A percentile compares a stretch with the other conserved stretches of the same genome.
Conservation (phyloP, 2,888 invertebrate species). For the Agrochola macilenta region DNA sequence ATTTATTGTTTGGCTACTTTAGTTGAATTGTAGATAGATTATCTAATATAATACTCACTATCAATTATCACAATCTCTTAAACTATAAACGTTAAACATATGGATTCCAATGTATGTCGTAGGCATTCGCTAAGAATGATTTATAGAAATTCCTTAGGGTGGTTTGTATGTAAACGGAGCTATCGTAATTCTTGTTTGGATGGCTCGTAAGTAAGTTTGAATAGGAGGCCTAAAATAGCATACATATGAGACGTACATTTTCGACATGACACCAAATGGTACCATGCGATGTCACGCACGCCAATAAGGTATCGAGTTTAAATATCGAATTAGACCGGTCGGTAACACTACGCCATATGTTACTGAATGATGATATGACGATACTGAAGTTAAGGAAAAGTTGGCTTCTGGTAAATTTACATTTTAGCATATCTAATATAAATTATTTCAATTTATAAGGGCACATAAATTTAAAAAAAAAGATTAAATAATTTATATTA, state of each 20-base stretch:
- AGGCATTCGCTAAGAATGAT: not conserved
- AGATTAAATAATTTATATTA: too few relatives aligned
- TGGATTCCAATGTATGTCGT: not conserved
- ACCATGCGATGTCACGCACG: constrained; percentile 52
- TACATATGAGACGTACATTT: constrained; percentile 44
- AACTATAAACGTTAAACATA: not conserved
- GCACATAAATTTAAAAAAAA: too few relatives aligned
- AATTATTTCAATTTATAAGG: too few relatives aligned
- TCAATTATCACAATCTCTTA: constrained; percentile 4
- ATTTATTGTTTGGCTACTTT: constrained; percentile 25
- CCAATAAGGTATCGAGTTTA: constrained; percentile 58
- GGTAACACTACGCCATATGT: constrained; percentile 35
- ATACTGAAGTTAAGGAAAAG: not conserved
- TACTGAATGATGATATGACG: constrained; percentile 25
- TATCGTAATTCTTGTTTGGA: constrained; percentile 36
- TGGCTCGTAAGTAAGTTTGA: constrained; percentile 17
- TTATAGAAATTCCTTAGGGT: not conserved
- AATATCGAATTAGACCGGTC: constrained; percentile 43
- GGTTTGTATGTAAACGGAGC: constrained; percentile 2
- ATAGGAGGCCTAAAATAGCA: constrained; percentile 28
- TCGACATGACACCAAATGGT: constrained; percentile 47
- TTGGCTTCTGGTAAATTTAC: not conserved
- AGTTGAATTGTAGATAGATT: not conserved
- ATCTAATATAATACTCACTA: not conserved
- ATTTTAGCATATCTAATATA: not conserved